These are phyloP conservation scores for Onychomys leucogaster DNA, from an alignment of 2,797 vertebrate species.

Conservation along the genomic window DNA sequence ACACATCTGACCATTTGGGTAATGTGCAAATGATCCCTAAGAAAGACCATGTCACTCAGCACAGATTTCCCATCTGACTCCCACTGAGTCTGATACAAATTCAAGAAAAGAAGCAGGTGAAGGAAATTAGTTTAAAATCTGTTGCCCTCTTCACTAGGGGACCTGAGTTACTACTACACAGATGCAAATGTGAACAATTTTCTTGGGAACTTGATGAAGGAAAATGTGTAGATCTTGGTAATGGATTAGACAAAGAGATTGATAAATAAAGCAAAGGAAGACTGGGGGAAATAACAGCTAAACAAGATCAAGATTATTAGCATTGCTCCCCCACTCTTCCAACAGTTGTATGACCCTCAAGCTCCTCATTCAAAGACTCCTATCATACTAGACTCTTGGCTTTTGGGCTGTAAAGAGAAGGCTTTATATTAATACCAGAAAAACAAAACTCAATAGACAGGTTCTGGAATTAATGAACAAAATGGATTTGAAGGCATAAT, in stretches of 20 bases:
- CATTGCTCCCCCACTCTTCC: background rate
- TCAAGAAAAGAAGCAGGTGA: background rate
- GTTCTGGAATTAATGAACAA: background rate
- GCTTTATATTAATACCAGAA: background rate
- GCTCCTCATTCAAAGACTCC: background rate
- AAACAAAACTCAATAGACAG: background rate
- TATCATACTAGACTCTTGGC: background rate
- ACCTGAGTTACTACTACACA: background rate
- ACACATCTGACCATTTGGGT: background rate
- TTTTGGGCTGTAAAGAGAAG: background rate
- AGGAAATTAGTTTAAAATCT: slow-evolving; percentile 35
- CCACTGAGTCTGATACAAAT: background rate
- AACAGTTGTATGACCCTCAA: background rate
- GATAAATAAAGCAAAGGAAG: slow-evolving; percentile 6
- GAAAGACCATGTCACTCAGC: background rate
- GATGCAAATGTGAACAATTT: background rate
- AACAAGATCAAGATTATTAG: background rate
- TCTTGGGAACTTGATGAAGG: background rate
- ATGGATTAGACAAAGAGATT: background rate
- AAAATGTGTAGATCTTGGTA: background rate
- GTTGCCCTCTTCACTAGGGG: background rate
- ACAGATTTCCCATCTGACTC: background rate
- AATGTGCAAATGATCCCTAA: background rate
- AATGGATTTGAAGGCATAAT: background rate
- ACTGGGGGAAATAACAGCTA: background rate